Conservation (phyloP, 2,797 vertebrate genomes). For the Trematomus bernacchii region DNA sequence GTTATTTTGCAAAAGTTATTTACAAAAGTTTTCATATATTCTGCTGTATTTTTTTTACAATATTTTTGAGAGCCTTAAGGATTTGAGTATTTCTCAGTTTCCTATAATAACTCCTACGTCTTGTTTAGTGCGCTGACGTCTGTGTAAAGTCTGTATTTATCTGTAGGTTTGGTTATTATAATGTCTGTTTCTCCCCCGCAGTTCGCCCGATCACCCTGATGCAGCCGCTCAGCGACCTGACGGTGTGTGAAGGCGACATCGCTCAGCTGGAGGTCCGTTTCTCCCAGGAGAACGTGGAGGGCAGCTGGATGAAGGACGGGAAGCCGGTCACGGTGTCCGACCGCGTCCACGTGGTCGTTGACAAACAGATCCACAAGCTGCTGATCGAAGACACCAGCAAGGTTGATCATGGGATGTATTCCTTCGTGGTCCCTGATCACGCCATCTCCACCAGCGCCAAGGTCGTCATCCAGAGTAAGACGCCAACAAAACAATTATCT, state of each 20-base stretch:
- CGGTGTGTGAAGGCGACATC: slow-evolving; percentile 96
- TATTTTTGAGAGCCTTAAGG: too few relatives aligned
- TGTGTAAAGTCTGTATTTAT: too few relatives aligned
- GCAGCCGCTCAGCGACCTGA: slow-evolving; percentile 93
- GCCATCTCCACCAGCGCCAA: slow-evolving; percentile 90
- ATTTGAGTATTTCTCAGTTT: too few relatives aligned
- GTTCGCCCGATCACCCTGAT: slow-evolving; percentile 94
- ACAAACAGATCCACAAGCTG: slow-evolving; percentile 94
- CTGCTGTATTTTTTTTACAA: too few relatives aligned
- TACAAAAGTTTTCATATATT: too few relatives aligned
- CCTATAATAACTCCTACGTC: too few relatives aligned
- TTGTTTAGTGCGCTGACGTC: too few relatives aligned
- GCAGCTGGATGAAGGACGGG: slow-evolving; percentile 93
- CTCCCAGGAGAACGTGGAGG: slow-evolving; percentile 95
- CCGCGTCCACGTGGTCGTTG: slow-evolving; percentile 93
- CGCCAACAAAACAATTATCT: not conserved
- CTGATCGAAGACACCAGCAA: slow-evolving; percentile 93
- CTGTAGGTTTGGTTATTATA: too few relatives aligned
- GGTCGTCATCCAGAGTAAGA: slow-evolving; percentile 92
- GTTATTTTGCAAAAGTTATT: too few relatives aligned
- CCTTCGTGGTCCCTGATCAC: slow-evolving; percentile 90
- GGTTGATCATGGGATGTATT: slow-evolving; percentile 88
- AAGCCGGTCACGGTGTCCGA: slow-evolving; percentile 88
- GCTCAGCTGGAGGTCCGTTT: slow-evolving; percentile 97
- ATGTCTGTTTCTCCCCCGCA: slow-evolving; percentile 58